phyloP scores from a whole-genome alignment of 2,888 invertebrate species.

The Abrostola tripartita region DNA sequence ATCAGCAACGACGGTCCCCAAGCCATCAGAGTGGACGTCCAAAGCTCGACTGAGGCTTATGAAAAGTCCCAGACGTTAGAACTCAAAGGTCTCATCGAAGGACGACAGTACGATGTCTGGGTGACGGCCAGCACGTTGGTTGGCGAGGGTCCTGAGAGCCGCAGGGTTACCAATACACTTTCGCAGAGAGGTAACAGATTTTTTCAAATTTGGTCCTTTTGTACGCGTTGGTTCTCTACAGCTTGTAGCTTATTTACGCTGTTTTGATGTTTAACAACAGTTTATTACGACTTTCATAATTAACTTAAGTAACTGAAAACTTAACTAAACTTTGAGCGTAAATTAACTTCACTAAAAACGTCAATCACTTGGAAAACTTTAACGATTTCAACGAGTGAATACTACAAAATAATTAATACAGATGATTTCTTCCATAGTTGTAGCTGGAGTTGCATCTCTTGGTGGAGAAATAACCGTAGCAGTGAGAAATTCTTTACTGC shows the following conservation, averaged over 20 bases:
- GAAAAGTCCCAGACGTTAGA: slow-evolving; percentile 84
- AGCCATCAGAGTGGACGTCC: slow-evolving; percentile 76
- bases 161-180: slow-evolving; percentile 85
- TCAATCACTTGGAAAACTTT: no score
- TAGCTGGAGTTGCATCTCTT: slow-evolving; percentile 90
- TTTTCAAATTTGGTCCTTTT: background rate
- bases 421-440: slow-evolving; percentile 75
- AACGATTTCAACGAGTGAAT: background rate
- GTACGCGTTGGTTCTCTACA: background rate
- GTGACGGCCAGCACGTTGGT: slow-evolving; percentile 90
- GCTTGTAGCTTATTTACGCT: no score
- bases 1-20: slow-evolving; percentile 81
- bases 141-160: slow-evolving; percentile 88
- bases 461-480: slow-evolving; percentile 84
- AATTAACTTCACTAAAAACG: no score
- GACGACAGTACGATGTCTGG: slow-evolving; percentile 90
- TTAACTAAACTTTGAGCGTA: no score
- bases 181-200: slow-evolving; percentile 82
- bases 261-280: no score
- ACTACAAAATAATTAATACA: slow-evolving; percentile 2
- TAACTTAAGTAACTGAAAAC: no score
- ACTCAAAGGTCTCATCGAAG: slow-evolving; percentile 85
- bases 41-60: slow-evolving; percentile 70
- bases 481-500: slow-evolving; percentile 76
- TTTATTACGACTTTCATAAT: no score